Conservation (phyloP, 2,888 invertebrate genomes). For the Thecophora atra region DNA sequence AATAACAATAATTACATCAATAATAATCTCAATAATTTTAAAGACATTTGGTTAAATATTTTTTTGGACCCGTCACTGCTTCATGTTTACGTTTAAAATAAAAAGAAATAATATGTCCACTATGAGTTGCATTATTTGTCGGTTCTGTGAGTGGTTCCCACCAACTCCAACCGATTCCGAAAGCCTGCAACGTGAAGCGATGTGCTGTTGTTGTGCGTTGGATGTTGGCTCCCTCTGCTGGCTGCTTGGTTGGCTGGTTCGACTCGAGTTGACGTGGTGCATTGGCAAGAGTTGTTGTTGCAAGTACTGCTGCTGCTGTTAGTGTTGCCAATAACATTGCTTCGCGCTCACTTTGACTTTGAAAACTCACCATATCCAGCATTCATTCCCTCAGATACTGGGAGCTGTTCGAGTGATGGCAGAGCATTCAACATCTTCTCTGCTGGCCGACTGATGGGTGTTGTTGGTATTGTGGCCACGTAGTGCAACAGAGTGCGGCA, state of each 20-base stretch:
- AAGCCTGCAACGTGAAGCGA: not conserved
- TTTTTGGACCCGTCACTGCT: constrained; percentile 16
- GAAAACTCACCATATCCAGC: constrained; percentile 17
- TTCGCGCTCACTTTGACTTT: constrained; percentile 2
- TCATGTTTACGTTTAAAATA: not conserved
- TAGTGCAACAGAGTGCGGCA: not conserved
- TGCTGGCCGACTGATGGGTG: constrained; percentile 11
- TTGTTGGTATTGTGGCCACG: not conserved
- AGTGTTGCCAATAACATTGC: not conserved
- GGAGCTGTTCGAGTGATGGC: not conserved
- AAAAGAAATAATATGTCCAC: constrained; percentile 2
- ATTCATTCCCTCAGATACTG: not conserved
- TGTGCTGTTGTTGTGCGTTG: constrained; percentile 12
- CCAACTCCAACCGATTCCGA: constrained; percentile 3
- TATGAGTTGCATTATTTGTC: constrained; percentile 5
- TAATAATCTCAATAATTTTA: too few species aligned
- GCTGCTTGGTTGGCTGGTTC: constrained; percentile 15
- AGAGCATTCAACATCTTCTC: not conserved
- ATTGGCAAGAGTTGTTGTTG: constrained; percentile 5
- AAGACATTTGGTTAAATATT: not conserved
- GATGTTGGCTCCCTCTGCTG: constrained; percentile 25
- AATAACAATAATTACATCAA: too few species aligned
- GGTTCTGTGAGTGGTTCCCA: not conserved
- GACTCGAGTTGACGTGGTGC: constrained; percentile 7
- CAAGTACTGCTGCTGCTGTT: not conserved